Evolutionary conservation across 2,888 invertebrate species (phyloP), one percentile per base, ranked within the genome.

Genomic region (Lymantria dispar): DNA sequence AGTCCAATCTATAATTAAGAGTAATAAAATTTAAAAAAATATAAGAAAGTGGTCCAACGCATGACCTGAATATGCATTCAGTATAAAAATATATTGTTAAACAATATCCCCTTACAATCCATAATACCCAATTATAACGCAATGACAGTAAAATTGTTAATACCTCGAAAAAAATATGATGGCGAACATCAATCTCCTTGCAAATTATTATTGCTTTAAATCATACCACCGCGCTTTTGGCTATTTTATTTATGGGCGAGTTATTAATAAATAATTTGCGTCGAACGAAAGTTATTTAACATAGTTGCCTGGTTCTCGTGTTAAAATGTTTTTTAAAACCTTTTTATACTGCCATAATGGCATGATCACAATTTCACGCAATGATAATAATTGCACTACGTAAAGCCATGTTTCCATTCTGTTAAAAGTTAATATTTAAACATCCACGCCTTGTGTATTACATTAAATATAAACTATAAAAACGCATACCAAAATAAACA

Each of bases 201-300:
- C 64, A 86, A 85, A 87, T 83, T 79, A 46, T 11, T 8, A 42
- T 13, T 10, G 72, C 68, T 54, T 56, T 60, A 60, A 62, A 68
- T 68, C 62, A 64, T 58, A 58, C 22, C 44, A 47, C 0, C 38
- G 65, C 76, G 63, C 62, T 77, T 85, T 83, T 75, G 81, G 80
- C 50, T 51, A 78, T 79, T 80, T 77, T 80, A 80, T 80, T 79
- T 77, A 85, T 80, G 76, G 66, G 66, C 45, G 56, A 68, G 72
- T 80, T 82, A 86, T 88, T 88, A 88, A 87, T 77, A 85, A 85
- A 83, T 85, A 88, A 88, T 89, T 87, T 87, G 68, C 73, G 71
- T 69, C 78, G 76, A 72, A 74, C 64, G 71, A 76, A 66, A 64
- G 56, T 55, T 62, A 56, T 67, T 67, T 70, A 70, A 69, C 61